phyloP scores from a whole-genome alignment of 2,888 invertebrate species.

The Pseudococcus longispinus region DNA sequence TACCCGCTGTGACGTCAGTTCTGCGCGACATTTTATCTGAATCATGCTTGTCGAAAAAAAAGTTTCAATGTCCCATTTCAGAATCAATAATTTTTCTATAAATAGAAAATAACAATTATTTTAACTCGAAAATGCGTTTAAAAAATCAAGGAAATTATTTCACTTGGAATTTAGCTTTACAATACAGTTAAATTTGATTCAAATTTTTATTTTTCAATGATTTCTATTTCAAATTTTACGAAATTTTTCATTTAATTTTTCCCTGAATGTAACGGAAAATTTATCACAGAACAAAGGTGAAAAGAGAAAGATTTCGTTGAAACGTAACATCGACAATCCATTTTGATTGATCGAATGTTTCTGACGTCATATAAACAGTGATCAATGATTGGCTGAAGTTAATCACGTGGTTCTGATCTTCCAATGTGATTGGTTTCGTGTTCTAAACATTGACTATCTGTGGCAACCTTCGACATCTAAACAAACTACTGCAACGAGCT shows the following conservation, averaged over 20 bases:
- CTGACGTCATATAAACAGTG: neutral
- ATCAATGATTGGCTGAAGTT: neutral
- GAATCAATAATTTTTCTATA: too few species aligned
- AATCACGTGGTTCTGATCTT: neutral
- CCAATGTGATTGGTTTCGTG: neutral
- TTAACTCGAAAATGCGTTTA: too few species aligned
- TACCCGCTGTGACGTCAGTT: neutral
- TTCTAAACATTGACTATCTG: neutral
- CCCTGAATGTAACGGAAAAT: neutral
- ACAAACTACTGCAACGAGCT: neutral
- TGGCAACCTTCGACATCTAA: neutral
- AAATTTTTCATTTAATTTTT: too few species aligned
- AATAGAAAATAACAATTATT: too few species aligned
- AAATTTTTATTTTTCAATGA: neutral
- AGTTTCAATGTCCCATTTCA: neutral
- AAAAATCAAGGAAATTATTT: too few species aligned
- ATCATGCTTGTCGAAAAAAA: neutral
- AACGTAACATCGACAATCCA: neutral
- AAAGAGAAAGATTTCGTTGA: neutral
- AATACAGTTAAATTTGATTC: too few species aligned
- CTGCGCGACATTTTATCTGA: neutral
- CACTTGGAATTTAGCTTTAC: too few species aligned
- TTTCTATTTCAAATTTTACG: neutral
- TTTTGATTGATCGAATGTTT: neutral
- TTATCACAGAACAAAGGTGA: neutral